Base-by-base conservation (phyloP, 2,113 vertebrate species). In the Poecile atricapillus region DNA sequence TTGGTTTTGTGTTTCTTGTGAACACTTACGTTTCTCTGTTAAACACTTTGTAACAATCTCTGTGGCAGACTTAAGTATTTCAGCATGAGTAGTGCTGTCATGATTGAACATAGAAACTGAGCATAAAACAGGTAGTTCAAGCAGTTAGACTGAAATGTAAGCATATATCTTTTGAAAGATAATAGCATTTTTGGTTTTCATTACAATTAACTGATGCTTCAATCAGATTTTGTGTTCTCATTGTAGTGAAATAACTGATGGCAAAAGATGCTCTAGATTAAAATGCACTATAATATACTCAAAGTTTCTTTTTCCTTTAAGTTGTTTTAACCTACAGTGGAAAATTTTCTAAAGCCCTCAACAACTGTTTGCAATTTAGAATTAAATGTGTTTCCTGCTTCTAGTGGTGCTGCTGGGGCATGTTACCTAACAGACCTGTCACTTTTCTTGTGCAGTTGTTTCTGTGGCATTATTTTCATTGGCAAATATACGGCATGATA, bases 381-480 rank as follows among this genome's bases (percentile, higher is more conserved):
- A 95, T 93, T 95, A 89, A 96, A 92, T 90, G 63, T 83, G 59
- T 78, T 97, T 90, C 89, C 93, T 90, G 83, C 73, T 84, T 91
- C 43, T 80, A 59, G 31, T 70, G 58, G 30, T 75, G 70, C 84
- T 95, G 69, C 88, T 85, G 85, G 91, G 92, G 73, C 94, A 96
- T 90, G 68, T 96, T 97, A 91, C 95, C 97, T 96, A 95, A 83
- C 89, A 97, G 96, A 96, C 83, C 95, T 97, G 97, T 97, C 98
- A 98, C 98, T 98, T 97, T 96, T 97, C 55, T 98, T 97, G 70
- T 97, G 94, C 93, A 95, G 89, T 98, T 98, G 98, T 98, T 98
- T 97, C 95, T 96, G 86, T 96, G 96, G 83, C 85, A 86, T 98
- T 97, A 94, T 97, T 98, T 98, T 98, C 96, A 97, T 93, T 97